Percentiles rank a stretch among this genome's conserved stretches.
phyloP scores from a whole-genome alignment of 2,888 invertebrate species.

The Piscicola geometra region DNA sequence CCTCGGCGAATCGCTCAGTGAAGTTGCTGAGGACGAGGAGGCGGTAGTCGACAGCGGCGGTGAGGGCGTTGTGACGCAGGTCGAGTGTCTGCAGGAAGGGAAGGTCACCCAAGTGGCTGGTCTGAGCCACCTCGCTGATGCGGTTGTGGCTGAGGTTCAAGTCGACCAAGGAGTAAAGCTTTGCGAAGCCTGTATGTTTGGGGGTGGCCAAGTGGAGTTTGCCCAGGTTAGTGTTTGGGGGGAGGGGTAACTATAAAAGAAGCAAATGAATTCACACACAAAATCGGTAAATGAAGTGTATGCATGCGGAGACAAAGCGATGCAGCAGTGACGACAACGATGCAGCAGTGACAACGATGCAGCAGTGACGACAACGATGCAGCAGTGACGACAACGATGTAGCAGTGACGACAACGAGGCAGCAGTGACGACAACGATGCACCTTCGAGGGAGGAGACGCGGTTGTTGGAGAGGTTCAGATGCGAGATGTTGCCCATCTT shows the following conservation, averaged over 20 bases:
- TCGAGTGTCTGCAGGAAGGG: conserved; percentile 7
- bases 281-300: no score
- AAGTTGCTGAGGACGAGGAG: not conserved
- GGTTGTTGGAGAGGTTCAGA: conserved; percentile 19
- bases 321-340: no score
- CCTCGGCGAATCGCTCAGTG: conserved; percentile 7
- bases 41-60: not conserved
- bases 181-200: not conserved
- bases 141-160: conserved; percentile 4
- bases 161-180: conserved; percentile 4
- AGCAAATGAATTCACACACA: no score
- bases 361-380: no score
- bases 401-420: no score
- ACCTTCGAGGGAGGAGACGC: conserved; percentile 17
- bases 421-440: no score
- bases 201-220: no score
- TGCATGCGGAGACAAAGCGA: no score
- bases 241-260: no score
- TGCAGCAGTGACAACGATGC: no score
- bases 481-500: conserved; percentile 6
- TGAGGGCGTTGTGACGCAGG: not conserved
- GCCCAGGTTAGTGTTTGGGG: no score
- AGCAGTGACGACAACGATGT: no score
- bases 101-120: not conserved
- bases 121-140: not conserved